Conservation (phyloP, 1,140 invertebrate species). For the Ylistrum balloti region DNA sequence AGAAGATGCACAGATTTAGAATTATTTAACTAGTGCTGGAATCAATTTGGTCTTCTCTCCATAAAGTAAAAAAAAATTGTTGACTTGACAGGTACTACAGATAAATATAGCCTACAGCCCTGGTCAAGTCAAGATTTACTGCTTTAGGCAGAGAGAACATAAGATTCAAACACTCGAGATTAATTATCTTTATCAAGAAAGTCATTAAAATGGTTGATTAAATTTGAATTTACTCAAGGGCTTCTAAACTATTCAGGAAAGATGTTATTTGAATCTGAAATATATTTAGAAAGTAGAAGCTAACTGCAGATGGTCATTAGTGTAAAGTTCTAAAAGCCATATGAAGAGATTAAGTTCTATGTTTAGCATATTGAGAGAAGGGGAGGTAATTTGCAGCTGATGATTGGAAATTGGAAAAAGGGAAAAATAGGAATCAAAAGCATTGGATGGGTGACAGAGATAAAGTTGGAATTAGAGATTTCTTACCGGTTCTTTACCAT, state of each 20-base stretch:
- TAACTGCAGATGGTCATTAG: background rate
- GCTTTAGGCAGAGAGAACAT: too few relatives aligned
- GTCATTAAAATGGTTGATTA: background rate
- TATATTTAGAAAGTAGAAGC: background rate
- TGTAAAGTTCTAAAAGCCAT: background rate
- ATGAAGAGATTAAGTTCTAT: background rate
- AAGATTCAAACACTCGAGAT: too few relatives aligned
- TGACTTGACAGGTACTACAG: too few relatives aligned
- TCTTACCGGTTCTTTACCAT: slow-evolving; percentile 33
- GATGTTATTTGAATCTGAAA: background rate
- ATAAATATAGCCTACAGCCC: too few relatives aligned
- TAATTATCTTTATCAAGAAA: too few relatives aligned
- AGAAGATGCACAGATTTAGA: too few relatives aligned
- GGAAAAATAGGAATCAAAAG: background rate
- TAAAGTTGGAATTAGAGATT: background rate
- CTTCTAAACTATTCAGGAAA: background rate
- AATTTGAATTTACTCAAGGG: background rate
- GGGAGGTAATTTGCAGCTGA: background rate
- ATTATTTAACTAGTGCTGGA: too few relatives aligned
- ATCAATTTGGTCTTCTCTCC: too few relatives aligned
- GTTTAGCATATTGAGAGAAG: background rate
- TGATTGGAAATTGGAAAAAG: background rate
- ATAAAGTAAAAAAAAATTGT: too few relatives aligned
- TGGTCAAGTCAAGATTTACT: too few relatives aligned
- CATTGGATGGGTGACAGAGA: background rate